Evolutionary conservation across 37 sponge, comb jelly and placozoan species (phyloP).

Genomic region (Crambe crambe): DNA sequence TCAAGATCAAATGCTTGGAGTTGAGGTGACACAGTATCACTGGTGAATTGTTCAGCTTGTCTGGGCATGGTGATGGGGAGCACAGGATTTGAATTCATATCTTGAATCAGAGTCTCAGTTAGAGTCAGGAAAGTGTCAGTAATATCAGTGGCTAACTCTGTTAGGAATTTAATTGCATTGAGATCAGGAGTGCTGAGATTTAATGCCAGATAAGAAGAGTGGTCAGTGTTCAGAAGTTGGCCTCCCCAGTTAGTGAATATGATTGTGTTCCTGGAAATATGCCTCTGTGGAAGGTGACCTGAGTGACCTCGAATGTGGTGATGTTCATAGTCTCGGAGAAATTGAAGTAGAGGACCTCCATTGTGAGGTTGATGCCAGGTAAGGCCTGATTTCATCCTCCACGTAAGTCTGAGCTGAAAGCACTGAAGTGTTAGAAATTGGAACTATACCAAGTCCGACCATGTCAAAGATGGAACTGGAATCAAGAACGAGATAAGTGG

Average conservation of each 20-base stretch:
- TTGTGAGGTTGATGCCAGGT: conserved; percentile 53
- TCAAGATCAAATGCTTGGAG: conserved; percentile 46
- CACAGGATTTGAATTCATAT: conserved; percentile 61
- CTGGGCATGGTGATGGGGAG: conserved; percentile 30
- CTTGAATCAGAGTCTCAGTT: conserved; percentile 53
- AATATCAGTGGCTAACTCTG: conserved; percentile 58
- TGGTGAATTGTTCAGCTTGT: conserved; percentile 27
- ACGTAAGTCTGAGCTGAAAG: conserved; percentile 38
- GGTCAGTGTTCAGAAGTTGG: conserved; percentile 33
- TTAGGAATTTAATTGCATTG: conserved; percentile 60
- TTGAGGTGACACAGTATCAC: conserved; percentile 40
- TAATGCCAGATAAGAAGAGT: conserved; percentile 42
- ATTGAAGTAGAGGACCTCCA: conserved; percentile 55
- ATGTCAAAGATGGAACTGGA: conserved; percentile 61
- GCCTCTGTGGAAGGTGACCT: conserved; percentile 51
- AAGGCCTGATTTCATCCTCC: conserved; percentile 52
- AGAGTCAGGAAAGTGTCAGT: conserved; percentile 75
- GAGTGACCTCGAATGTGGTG: conserved; percentile 58
- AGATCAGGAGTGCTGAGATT: conserved; percentile 58
- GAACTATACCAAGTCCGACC: conserved; percentile 34
- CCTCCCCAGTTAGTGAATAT: conserved; percentile 76
- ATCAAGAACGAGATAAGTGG: conserved; percentile 52
- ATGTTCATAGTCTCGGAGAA: conserved; percentile 85
- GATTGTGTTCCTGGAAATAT: background rate
- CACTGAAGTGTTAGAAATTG: conserved; percentile 40